Evolutionary conservation across 2,888 invertebrate species (phyloP), one percentile per base, ranked within the genome.

Genomic region (Herminia tarsipennalis): DNA sequence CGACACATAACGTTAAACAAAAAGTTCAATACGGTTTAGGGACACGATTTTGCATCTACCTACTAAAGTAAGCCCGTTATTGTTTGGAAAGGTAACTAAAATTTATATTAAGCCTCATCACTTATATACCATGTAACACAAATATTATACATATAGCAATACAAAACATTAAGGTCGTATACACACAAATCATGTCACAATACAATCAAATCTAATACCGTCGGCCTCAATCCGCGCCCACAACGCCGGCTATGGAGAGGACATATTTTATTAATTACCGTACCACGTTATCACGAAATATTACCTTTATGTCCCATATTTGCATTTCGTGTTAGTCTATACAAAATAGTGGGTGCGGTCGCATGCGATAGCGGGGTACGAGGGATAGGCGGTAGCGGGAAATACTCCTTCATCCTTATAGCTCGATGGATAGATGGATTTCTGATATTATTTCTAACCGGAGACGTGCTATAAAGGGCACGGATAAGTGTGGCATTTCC

Each of bases 211-310:
- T 70, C 73, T 75, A 76, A 72, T 73, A 73, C 65, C 64, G 61
- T 70, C 75, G 66, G 72, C 75, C 78, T 78, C 72, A 84, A 85
- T 86, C 75, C 81, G 73, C 76, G 69, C 76, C 68, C 65, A 60
- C 52, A 52, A 56, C n/a, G 40, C 16, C 13, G 16, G 20, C 29
- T 24, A 34, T 51, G 38, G 52, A 82, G 78, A 83, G 83, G 81
- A 86, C 86, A 84, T 88, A 89, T 89, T 88, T 88, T 90, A 88
- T 90, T 91, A 91, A 90, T 91, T 89, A 91, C 88, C 59, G 62
- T 48, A 69, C 66, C 67, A 43, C 55, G 81, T 78, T 88, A 90
- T 88, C 88, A 90, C 88, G 88, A 88, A 83, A 88, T 89, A 89
- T 88, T 87, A 87, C 86, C 77, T 87, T 88, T 88, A 88, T 86